These are phyloP conservation scores for Taenioides sp. DNA, from an alignment of 2,797 vertebrate genomes.

Conservation along the genomic window DNA sequence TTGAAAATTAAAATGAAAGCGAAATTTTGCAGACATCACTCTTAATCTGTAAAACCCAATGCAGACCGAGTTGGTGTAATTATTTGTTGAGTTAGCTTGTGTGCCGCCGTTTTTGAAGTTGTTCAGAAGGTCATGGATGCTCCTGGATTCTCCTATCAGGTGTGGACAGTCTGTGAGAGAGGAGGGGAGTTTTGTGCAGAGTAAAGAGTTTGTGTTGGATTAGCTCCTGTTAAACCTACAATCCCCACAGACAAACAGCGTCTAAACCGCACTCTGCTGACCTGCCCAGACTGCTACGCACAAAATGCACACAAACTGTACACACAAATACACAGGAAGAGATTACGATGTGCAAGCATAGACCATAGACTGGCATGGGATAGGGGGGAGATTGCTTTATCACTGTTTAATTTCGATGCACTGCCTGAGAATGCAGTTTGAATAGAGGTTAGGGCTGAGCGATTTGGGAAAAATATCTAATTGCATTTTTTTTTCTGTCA, in stretches of 20 bases:
- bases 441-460: background rate
- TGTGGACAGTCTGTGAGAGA: conserved; percentile 60
- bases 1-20: background rate
- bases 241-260: conserved; percentile 71
- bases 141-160: conserved; percentile 65
- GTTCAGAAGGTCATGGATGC: conserved; percentile 58
- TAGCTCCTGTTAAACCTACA: conserved; percentile 74
- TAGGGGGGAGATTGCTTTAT: conserved; percentile 8
- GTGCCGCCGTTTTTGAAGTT: conserved; percentile 47
- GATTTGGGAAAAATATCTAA: too few species aligned
- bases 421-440: background rate
- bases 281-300: conserved; percentile 47
- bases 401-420: background rate
- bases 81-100: conserved; percentile 32
- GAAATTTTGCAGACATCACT: background rate
- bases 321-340: conserved; percentile 5
- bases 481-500: too few species aligned
- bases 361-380: conserved; percentile 14
- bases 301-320: conserved; percentile 9
- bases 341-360: conserved; percentile 12
- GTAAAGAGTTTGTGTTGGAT: conserved; percentile 72
- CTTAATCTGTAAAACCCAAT: conserved; percentile 28
- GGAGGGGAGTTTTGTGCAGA: conserved; percentile 69
- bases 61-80: conserved; percentile 28
- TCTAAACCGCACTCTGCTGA: conserved; percentile 74